A percentile compares a stretch with the other conserved stretches of the same genome.
Evolutionary conservation across 1,140 invertebrate genomes (phyloP).

Genomic region (Mesaphorura yosii): DNA sequence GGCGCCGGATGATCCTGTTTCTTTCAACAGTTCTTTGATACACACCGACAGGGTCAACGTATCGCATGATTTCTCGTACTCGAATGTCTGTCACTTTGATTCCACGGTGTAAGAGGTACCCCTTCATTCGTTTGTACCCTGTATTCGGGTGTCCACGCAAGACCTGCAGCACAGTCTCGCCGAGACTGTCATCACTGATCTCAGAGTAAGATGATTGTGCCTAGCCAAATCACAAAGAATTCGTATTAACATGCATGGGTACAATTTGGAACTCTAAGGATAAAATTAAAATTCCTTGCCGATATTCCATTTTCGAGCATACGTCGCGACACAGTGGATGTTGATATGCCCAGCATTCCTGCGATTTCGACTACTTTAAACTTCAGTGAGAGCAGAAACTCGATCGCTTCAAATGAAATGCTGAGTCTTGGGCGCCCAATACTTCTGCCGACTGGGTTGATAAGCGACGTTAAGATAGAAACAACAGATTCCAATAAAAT

Average conservation of each 20-base stretch:
- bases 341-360: slow-evolving; percentile 5
- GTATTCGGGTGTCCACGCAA: slow-evolving; percentile 9
- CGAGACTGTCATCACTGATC: slow-evolving; percentile 2
- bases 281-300: neutral
- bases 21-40: neutral
- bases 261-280: neutral
- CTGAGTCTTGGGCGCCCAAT: neutral
- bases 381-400: neutral
- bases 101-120: neutral
- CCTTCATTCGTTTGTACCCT: slow-evolving; percentile 20
- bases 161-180: neutral
- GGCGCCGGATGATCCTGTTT: slow-evolving; percentile 14
- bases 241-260: neutral
- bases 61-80: neutral
- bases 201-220: neutral
- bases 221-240: too few species aligned
- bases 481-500: neutral
- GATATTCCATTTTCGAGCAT: slow-evolving; percentile 3
- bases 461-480: neutral
- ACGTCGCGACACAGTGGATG: neutral
- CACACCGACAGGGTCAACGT: slow-evolving; percentile 9
- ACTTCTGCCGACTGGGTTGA: neutral
- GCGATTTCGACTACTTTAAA: neutral
- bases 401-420: neutral
- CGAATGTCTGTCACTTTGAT: slow-evolving; percentile 6